phyloP scores from a whole-genome alignment of 2,888 invertebrate genomes.

The Azorinus chamasolen region DNA sequence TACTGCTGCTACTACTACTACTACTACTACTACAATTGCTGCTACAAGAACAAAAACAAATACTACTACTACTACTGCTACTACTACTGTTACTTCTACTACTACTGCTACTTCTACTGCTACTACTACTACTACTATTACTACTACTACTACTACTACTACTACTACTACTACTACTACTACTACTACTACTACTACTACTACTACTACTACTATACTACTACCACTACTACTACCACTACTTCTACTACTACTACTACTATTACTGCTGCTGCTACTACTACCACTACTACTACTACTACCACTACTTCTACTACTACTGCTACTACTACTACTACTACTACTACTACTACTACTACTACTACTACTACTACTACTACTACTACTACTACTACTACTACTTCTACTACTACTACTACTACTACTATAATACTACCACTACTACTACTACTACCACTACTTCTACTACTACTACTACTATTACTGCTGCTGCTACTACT shows the following conservation, averaged over 20 bases:
- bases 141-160: neutral
- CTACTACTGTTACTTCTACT: conserved; percentile 6
- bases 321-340: conserved; percentile 27
- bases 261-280: neutral
- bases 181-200: conserved; percentile 18
- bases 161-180: neutral
- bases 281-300: conserved; percentile 26
- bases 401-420: conserved; percentile 37
- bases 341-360: conserved; percentile 40
- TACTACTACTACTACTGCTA: neutral
- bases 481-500: conserved; percentile 4
- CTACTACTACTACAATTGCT: too few relatives aligned
- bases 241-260: neutral
- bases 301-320: conserved; percentile 1
- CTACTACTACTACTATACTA: too few relatives aligned
- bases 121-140: conserved; percentile 8
- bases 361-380: conserved; percentile 32
- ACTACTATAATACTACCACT: too few relatives aligned
- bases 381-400: conserved; percentile 39
- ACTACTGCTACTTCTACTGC: conserved; percentile 8
- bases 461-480: neutral
- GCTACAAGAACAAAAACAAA: too few relatives aligned
- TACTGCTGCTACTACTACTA: conserved; percentile 1
- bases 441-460: neutral
- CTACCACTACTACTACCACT: conserved; percentile 1